Evolutionary conservation across 2,113 vertebrate genomes (phyloP).

Genomic region (Ascaphus truei): DNA sequence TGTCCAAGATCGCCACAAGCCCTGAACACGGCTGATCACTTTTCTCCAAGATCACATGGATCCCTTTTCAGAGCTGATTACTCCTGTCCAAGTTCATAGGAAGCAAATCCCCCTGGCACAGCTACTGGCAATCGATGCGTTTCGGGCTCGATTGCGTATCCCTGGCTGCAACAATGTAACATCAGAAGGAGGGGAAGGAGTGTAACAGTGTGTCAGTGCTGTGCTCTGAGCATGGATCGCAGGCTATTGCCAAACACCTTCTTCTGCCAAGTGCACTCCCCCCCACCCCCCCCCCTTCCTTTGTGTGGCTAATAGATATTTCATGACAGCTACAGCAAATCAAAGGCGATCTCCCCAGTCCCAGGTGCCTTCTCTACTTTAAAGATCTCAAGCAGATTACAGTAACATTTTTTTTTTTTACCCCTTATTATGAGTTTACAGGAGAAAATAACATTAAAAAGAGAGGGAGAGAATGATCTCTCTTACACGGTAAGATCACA

Average conservation of each 20-base stretch:
- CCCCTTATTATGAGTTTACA: slow-evolving; percentile 51
- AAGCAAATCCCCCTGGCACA: slow-evolving; percentile 44
- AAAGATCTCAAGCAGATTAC: slow-evolving; percentile 47
- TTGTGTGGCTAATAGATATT: slow-evolving; percentile 63
- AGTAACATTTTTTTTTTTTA: slow-evolving; percentile 40
- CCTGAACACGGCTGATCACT: not conserved
- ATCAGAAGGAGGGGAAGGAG: slow-evolving; percentile 65
- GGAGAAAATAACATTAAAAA: slow-evolving; percentile 29
- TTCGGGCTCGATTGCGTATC: slow-evolving; percentile 88
- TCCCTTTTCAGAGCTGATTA: not conserved
- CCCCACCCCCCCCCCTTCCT: slow-evolving; percentile 39
- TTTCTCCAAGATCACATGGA: not conserved
- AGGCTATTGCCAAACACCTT: slow-evolving; percentile 69
- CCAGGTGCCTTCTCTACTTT: slow-evolving; percentile 45
- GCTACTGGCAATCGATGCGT: slow-evolving; percentile 80
- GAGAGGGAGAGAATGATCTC: slow-evolving; percentile 52
- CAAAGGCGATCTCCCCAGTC: slow-evolving; percentile 52
- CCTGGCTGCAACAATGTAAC: slow-evolving; percentile 80
- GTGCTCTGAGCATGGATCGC: slow-evolving; percentile 65
- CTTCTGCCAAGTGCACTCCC: slow-evolving; percentile 58
- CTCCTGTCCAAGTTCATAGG: slow-evolving; percentile 65
- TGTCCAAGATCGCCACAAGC: not conserved
- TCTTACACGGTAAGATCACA: slow-evolving; percentile 65
- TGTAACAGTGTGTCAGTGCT: slow-evolving; percentile 59
- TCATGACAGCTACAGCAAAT: slow-evolving; percentile 62